Conservation (phyloP, 2,113 vertebrate genomes). For the Lasiurus cinereus region DNA sequence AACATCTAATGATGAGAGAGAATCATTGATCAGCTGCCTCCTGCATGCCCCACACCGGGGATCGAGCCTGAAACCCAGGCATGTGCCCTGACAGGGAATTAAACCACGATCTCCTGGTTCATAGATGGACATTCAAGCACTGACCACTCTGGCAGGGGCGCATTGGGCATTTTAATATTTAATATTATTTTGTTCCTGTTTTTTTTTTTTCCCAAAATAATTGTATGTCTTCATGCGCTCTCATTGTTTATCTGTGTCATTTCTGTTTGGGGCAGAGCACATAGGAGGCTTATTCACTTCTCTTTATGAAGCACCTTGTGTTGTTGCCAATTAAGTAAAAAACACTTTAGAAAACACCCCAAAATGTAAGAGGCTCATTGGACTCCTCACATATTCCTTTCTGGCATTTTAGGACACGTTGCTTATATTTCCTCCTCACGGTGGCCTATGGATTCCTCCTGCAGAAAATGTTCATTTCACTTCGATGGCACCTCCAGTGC, state of each 20-base stretch:
- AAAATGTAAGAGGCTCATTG: background rate
- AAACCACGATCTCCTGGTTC: no score
- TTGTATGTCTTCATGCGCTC: background rate
- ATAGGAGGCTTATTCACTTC: background rate
- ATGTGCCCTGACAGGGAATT: no score
- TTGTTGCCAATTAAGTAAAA: background rate
- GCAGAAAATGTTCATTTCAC: background rate
- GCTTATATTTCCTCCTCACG: background rate
- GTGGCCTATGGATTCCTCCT: background rate
- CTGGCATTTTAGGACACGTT: constrained; percentile 24
- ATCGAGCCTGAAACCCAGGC: no score
- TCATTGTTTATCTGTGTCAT: background rate
- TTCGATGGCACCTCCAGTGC: background rate
- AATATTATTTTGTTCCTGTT: background rate
- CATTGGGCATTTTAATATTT: background rate
- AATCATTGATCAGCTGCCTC: no score
- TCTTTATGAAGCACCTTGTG: background rate
- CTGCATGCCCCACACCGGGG: no score
- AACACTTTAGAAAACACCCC: background rate
- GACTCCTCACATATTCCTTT: background rate
- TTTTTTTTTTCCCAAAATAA: background rate
- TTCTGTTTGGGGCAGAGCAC: background rate
- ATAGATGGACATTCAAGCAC: no score
- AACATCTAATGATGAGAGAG: no score
- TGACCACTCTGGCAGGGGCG: no score